Conservation (phyloP, 2,888 invertebrate genomes). For the Conus canariensis region DNA sequence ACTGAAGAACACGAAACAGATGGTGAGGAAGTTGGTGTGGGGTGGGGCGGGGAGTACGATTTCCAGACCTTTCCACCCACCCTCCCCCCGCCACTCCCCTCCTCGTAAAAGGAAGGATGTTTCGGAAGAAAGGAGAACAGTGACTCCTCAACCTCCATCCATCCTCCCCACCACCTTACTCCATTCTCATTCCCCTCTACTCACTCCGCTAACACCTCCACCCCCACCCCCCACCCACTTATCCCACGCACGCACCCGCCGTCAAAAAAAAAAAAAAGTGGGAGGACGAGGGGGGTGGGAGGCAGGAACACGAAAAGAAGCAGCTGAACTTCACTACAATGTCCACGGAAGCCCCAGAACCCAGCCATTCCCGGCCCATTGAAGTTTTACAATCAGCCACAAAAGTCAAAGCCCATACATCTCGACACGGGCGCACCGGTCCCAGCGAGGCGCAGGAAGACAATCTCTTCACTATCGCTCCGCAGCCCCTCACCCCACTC, state of each 20-base stretch:
- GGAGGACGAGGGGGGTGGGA: too few species aligned
- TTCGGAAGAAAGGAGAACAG: too few species aligned
- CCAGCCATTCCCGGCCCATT: background rate
- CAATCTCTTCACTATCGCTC: background rate
- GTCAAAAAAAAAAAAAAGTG: background rate
- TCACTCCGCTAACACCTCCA: background rate
- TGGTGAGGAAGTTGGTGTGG: too few species aligned
- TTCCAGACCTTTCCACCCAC: too few species aligned
- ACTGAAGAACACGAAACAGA: too few species aligned
- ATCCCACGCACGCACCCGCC: background rate
- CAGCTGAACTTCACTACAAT: background rate
- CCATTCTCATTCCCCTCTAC: background rate
- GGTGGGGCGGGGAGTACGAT: too few species aligned
- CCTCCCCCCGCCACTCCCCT: background rate
- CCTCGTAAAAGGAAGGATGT: background rate
- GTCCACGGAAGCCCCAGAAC: background rate
- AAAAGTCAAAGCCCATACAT: constrained; percentile 4
- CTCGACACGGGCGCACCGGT: background rate
- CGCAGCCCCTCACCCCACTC: background rate
- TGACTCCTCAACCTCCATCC: background rate
- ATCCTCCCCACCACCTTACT: too few species aligned
- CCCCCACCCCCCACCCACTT: background rate
- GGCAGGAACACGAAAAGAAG: background rate
- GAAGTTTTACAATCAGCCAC: constrained; percentile 12
- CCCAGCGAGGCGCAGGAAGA: background rate